Evolutionary conservation across 2,888 invertebrate genomes (phyloP), one percentile per base, ranked within the genome.

Genomic region (Mantis religiosa): DNA sequence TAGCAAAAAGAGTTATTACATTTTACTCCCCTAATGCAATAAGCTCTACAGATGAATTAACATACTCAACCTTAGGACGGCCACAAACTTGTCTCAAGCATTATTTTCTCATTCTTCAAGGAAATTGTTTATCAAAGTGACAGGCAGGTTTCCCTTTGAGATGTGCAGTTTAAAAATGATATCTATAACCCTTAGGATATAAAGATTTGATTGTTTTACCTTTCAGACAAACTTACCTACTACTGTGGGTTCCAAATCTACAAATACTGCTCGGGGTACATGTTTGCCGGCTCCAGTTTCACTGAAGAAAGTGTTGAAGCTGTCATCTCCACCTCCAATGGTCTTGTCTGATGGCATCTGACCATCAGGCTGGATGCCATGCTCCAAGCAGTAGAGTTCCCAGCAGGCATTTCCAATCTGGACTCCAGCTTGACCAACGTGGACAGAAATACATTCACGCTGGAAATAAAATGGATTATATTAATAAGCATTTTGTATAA

Each of bases 231-330:
- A 71, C 54, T 71, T 92, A 95, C 95, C 95, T 90, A 99, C 98
- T 92, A 99, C 99, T 91, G 98, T 98, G 90, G 99, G 99, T 94
- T 99, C 99, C 93, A 99, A 94, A 93, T 99, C 99, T 15, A 99
- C 98, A 92, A 98, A 99, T 89, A 98, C 98, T 84, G 97, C 98
- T 91, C 98, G 95, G 86, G 98, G 98, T 20, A 99, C 98, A 93
- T 99, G 98, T 93, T 99, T 99, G 92, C 99, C 99, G 83, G 98
- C 97, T 89, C 98, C 98, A 89, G 98, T 99, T 94, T 99, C 98
- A 92, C 97, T 97, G 95, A 97, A 97, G 95, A 97, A 97, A 89
- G 97, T 99, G 94, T 98, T 98, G 95, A 98, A 99, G 90, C 98
- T 98, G 94, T 98, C 98, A 92, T 99, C 98, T 89, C 97, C 97